A percentile compares a stretch with the other conserved stretches of the same genome.
phyloP scores from a whole-genome alignment of 1,140 invertebrate genomes.

The Aphelenchoides avenae region DNA sequence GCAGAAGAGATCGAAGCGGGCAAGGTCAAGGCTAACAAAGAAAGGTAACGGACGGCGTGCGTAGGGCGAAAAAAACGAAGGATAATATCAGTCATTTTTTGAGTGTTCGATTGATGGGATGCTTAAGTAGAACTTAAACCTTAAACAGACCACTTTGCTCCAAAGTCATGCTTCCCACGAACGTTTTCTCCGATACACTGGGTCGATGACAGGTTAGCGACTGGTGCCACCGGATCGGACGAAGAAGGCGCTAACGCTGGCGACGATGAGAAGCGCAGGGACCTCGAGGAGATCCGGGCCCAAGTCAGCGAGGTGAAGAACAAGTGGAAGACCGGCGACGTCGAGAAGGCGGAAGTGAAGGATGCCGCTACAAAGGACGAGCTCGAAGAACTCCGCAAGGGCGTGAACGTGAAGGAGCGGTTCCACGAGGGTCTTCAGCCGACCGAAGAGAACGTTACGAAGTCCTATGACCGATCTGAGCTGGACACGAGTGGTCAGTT shows the following conservation, averaged over 20 bases:
- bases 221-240: conserved; percentile 29
- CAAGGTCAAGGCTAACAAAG: conserved; percentile 38
- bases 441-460: conserved; percentile 14
- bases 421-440: conserved; percentile 27
- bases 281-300: conserved; percentile 46
- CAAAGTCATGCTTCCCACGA: too few species aligned
- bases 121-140: too few species aligned
- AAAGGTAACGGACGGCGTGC: too few species aligned
- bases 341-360: conserved; percentile 48
- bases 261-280: conserved; percentile 33
- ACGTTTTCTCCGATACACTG: background rate
- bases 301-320: conserved; percentile 56
- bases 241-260: conserved; percentile 41
- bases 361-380: conserved; percentile 48
- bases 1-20: conserved; percentile 40
- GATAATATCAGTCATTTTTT: too few species aligned
- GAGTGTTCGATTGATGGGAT: too few species aligned
- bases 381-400: conserved; percentile 49
- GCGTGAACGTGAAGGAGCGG: conserved; percentile 29
- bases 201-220: conserved; percentile 14
- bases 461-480: conserved; percentile 39
- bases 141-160: too few species aligned
- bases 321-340: conserved; percentile 58
- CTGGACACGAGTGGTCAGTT: conserved; percentile 35
- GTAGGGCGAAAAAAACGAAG: too few species aligned